A percentile compares a stretch with the other conserved stretches of the same genome.
Evolutionary conservation across 1,140 invertebrate species (phyloP).

Genomic region (Frieseomelitta varia): DNA sequence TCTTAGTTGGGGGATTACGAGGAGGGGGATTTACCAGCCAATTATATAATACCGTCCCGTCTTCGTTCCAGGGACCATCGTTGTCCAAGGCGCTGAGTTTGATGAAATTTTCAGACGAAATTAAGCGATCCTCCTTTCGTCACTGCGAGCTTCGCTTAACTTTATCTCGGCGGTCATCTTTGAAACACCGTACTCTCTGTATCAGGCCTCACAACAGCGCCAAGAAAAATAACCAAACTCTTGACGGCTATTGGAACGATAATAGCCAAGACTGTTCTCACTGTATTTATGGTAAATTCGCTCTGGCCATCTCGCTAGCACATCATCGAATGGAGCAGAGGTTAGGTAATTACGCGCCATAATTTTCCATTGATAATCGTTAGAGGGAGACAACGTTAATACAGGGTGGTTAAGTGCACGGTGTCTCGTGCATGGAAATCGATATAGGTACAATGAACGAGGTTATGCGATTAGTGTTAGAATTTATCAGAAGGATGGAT

Average conservation of each 20-base stretch:
- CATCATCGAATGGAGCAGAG: background rate
- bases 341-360: background rate
- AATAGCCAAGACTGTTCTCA: background rate
- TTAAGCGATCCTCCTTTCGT: background rate
- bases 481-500: background rate
- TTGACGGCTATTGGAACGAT: background rate
- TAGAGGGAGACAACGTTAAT: background rate
- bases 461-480: background rate
- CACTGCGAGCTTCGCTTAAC: background rate
- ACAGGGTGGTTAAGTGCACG: background rate
- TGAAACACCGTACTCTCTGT: background rate
- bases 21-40: background rate
- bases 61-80: background rate
- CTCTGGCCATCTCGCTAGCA: background rate
- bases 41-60: background rate
- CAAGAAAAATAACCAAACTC: background rate
- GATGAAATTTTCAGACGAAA: background rate
- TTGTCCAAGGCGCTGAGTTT: background rate
- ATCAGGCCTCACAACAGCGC: background rate
- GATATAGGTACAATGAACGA: background rate
- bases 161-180: background rate
- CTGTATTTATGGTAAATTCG: background rate
- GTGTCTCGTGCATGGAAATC: background rate
- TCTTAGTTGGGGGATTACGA: background rate
- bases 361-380: conserved; percentile 6